Evolutionary conservation across 1,140 invertebrate genomes (phyloP), one percentile per base, ranked within the genome.

Genomic region (Brachionus rubens): DNA sequence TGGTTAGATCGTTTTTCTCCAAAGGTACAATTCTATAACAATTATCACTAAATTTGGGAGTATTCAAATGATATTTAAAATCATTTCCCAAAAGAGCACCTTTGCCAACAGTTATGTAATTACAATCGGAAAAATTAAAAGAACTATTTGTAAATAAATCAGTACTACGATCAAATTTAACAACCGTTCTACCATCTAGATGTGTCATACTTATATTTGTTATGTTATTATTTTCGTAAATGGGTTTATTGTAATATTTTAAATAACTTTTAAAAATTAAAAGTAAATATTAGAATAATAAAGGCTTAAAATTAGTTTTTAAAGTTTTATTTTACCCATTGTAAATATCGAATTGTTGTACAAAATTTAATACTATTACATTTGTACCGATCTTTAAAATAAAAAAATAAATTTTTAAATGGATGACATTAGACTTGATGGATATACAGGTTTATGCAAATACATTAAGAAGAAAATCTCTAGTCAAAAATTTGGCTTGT

Each of bases 1-100:
- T 36, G 30, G 67, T 76, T 54, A 9, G 76, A 40, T 43, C 76
- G 54, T 77, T 78, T 52, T 47, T 52, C 6, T 65, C 67, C 21
- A 76, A 65, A 65, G 24, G 19, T 26, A 65, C 1, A 3, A 43
- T 43, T 43, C 36, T 65, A 36, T 41, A 65, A 24, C 59, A 65
- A 4, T n/a, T 24, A 43, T 65, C 36, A 43, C 59, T 65, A 26
- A 43, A 65, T 28, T 24, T n/a, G 9, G 59, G 59, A 0, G 36
- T 65, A 24, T 65, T 43, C 0, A 43, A n/a, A 65, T 65, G 59
- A 14, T 36, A 43, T 1, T 43, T 7, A 46, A 43, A 65, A 24
- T 43, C 43, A 14, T 46, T 10, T 24, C 6, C 19, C 21, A 65
- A 19, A 16, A 24, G 21, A 14, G 30, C 30, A 7, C 59, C 59